phyloP scores from a whole-genome alignment of 2,113 vertebrate species.

The Corvus cornix region DNA sequence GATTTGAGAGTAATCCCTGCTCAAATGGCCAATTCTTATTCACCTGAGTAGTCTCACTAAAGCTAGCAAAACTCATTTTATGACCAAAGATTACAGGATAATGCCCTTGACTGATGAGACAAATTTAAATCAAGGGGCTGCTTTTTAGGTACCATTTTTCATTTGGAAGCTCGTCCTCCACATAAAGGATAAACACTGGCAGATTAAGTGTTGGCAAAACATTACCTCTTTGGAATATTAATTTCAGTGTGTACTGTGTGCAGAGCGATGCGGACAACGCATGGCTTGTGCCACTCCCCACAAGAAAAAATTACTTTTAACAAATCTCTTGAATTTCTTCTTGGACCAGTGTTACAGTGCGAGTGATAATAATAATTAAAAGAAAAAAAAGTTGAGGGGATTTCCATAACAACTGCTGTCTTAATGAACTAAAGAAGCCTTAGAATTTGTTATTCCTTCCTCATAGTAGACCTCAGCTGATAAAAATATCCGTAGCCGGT shows the following conservation, averaged over 20 bases:
- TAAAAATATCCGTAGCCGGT: conserved; percentile 93
- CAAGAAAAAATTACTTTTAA: conserved; percentile 48
- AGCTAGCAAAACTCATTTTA: conserved; percentile 38
- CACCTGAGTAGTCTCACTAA: not conserved
- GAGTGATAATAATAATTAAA: not conserved
- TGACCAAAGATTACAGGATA: not conserved
- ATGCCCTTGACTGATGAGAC: not conserved
- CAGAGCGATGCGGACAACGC: conserved; percentile 28
- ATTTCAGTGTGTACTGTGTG: conserved; percentile 17
- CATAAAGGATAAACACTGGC: conserved; percentile 40
- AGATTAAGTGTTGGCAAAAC: conserved; percentile 62
- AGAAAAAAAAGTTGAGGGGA: conserved; percentile 15
- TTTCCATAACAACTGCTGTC: conserved; percentile 65
- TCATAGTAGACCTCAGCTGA: conserved; percentile 83
- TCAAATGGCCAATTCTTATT: conserved; percentile 25
- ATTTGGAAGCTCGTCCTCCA: not conserved
- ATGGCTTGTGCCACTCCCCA: not conserved
- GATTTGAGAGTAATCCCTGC: not conserved
- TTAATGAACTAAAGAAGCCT: conserved; percentile 70
- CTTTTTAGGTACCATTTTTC: conserved; percentile 4
- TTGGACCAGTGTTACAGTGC: not conserved
- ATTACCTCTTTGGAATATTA: conserved; percentile 53
- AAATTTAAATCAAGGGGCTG: conserved; percentile 29
- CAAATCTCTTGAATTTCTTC: conserved; percentile 42
- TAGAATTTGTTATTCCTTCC: conserved; percentile 72